These are phyloP conservation scores for Procavia capensis DNA, from an alignment of 2,113 vertebrate species.

Conservation along the genomic window DNA sequence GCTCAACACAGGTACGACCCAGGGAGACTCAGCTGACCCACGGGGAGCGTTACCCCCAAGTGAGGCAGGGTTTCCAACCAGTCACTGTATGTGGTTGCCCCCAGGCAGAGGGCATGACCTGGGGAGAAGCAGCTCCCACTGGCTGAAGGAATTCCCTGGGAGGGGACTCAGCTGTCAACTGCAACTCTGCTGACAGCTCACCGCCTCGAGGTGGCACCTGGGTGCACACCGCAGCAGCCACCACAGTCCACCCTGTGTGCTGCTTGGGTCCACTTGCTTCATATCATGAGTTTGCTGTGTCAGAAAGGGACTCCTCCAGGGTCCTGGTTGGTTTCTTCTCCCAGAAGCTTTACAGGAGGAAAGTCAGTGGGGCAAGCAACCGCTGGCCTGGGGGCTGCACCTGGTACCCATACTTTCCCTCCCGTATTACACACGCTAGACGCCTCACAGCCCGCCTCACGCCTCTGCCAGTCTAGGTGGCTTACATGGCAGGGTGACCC, in stretches of 20 bases:
- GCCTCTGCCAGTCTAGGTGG: not conserved
- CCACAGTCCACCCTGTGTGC: no score
- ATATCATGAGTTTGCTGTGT: accelerated
- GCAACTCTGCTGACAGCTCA: accelerated
- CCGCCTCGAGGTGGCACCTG: not conserved
- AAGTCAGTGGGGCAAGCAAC: accelerated
- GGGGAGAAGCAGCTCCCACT: not conserved
- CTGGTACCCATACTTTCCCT: accelerated
- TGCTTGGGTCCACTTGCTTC: not conserved
- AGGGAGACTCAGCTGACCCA: not conserved
- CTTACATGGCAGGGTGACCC: no score
- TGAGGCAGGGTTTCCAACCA: not conserved
- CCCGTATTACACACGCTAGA: accelerated
- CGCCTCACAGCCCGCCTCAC: accelerated
- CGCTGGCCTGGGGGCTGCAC: accelerated
- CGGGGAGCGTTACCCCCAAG: accelerated
- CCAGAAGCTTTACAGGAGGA: not conserved
- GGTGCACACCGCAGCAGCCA: accelerated
- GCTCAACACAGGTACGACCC: not conserved
- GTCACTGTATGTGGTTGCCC: not conserved
- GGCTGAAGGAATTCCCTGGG: not conserved
- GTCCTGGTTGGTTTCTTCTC: not conserved
- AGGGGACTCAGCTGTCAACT: not conserved
- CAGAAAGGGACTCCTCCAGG: not conserved
- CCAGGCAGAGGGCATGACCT: not conserved